These are phyloP conservation scores for Athalia rosae DNA, from an alignment of 2,888 invertebrate genomes.

Conservation along the genomic window DNA sequence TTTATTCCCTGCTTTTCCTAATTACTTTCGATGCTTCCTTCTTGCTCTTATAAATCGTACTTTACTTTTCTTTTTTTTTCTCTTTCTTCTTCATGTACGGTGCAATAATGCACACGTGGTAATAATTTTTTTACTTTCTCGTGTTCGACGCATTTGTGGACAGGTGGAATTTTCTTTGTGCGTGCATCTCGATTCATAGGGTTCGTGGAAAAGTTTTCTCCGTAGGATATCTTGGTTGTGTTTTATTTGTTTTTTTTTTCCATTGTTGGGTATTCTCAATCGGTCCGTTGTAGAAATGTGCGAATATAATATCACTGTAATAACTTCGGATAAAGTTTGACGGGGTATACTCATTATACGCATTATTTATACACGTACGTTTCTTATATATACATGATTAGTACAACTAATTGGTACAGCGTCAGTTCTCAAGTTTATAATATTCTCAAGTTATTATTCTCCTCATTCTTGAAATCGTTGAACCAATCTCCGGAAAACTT, in stretches of 20 bases:
- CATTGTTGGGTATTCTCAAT: too few species aligned
- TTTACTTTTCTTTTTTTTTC: background rate
- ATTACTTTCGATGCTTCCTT: background rate
- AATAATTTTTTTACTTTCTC: too few species aligned
- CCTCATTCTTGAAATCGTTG: slow-evolving; percentile 32
- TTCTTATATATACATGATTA: background rate
- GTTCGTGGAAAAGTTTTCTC: too few species aligned
- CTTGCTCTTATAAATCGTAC: background rate
- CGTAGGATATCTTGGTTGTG: too few species aligned
- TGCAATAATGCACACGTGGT: too few species aligned
- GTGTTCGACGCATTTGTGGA: too few species aligned
- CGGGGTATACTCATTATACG: background rate
- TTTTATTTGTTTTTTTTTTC: too few species aligned
- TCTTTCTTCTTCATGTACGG: too few species aligned
- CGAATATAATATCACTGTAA: background rate
- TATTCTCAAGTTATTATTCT: slow-evolving; percentile 29
- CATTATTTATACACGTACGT: background rate
- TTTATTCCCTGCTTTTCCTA: background rate
- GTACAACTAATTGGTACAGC: slow-evolving; percentile 10
- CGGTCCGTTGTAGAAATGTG: background rate
- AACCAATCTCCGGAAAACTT: slow-evolving; percentile 33
- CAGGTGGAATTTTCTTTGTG: too few species aligned
- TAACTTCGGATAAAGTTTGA: slow-evolving; percentile 11
- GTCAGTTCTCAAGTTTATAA: slow-evolving; percentile 12
- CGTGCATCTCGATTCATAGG: too few species aligned